phyloP scores from a whole-genome alignment of 2,888 invertebrate genomes.

The Cosmia pyralina region DNA sequence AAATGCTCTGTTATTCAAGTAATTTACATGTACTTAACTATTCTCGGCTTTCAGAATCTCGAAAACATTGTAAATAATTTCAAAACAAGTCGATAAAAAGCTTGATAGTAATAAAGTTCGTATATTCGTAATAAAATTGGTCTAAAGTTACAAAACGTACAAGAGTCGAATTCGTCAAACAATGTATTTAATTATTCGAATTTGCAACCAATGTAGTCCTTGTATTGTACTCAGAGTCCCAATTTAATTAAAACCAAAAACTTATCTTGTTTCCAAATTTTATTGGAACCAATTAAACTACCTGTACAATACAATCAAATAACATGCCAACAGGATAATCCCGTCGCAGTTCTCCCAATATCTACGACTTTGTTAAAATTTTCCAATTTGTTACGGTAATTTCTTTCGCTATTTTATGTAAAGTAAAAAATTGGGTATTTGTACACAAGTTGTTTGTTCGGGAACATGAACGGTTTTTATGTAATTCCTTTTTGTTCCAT shows the following conservation, averaged over 20 bases:
- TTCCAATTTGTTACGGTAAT: slow-evolving; percentile 17
- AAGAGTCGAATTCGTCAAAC: not conserved
- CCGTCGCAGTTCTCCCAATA: slow-evolving; percentile 5
- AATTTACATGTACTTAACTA: too few relatives aligned
- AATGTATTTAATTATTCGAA: slow-evolving; percentile 11
- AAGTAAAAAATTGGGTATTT: slow-evolving; percentile 26
- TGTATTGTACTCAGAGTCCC: slow-evolving; percentile 5
- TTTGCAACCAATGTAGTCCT: slow-evolving; percentile 10
- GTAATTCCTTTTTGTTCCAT: slow-evolving; percentile 28
- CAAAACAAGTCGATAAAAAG: not conserved
- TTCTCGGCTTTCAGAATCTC: too few relatives aligned
- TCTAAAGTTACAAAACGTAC: not conserved
- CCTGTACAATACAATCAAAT: slow-evolving; percentile 40
- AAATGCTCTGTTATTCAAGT: too few relatives aligned
- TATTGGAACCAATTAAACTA: slow-evolving; percentile 47
- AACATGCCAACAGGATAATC: slow-evolving; percentile 30
- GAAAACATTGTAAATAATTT: too few relatives aligned
- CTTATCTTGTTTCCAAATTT: slow-evolving; percentile 41
- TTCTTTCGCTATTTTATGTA: slow-evolving; percentile 16
- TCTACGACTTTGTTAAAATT: slow-evolving; percentile 37
- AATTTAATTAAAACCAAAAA: slow-evolving; percentile 54
- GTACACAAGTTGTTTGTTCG: slow-evolving; percentile 27
- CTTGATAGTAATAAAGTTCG: not conserved
- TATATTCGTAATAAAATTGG: not conserved
- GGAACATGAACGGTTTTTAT: slow-evolving; percentile 13